phyloP scores from a whole-genome alignment of 2,113 vertebrate species.

The Rhinopomastus cyanomelas region DNA sequence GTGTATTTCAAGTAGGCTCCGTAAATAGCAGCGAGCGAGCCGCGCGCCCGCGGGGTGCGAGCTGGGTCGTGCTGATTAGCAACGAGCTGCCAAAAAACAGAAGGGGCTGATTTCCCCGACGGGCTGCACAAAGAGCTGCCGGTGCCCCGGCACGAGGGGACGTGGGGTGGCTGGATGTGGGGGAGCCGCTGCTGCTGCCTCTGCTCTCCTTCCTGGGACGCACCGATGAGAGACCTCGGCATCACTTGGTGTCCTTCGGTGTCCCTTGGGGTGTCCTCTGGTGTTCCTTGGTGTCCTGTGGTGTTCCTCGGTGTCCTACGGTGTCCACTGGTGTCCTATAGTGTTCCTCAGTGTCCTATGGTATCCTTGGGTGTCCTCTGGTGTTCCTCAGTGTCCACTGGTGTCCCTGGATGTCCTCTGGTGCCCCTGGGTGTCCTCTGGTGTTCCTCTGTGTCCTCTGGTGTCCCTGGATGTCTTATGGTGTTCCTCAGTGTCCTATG shows the following conservation, averaged over 20 bases:
- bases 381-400: not conserved
- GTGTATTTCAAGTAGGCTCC: slow-evolving; percentile 72
- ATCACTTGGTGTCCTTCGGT: not conserved
- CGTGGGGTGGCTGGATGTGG: accelerated
- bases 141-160: not conserved
- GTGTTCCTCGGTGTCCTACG: too few species aligned
- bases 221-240: not conserved
- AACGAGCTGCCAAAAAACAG: not conserved
- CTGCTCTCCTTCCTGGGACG: not conserved
- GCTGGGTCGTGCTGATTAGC: slow-evolving; percentile 59
- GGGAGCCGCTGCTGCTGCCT: not conserved
- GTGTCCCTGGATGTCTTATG: too few species aligned
- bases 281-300: not conserved
- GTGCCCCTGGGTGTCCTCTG: not conserved
- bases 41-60: slow-evolving; percentile 27
- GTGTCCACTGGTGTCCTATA: not conserved
- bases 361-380: accelerated
- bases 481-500: accelerated
- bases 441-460: not conserved
- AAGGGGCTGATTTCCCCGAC: slow-evolving; percentile 34
- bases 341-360: not conserved
- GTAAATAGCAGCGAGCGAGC: slow-evolving; percentile 53
- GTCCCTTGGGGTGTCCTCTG: too few species aligned
- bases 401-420: not conserved
- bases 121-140: not conserved